A percentile compares a stretch with the other conserved stretches of the same genome.
phyloP scores from a whole-genome alignment of 2,113 vertebrate species.

The Grallaria varia region DNA sequence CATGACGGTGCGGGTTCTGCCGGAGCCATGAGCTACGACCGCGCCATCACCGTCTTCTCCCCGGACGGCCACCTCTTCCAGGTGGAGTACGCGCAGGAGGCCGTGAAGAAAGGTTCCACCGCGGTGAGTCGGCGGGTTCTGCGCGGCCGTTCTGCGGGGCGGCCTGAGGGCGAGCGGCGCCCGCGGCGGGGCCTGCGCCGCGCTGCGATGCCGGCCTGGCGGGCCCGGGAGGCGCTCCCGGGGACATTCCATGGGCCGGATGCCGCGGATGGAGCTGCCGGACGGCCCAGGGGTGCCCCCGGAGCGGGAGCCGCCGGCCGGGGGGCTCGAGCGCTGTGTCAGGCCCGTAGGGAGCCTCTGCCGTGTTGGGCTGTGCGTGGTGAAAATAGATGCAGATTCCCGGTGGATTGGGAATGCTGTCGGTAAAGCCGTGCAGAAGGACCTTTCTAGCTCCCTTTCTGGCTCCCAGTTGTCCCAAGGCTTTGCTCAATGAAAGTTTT shows the following conservation, averaged over 20 bases:
- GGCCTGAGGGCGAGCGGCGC: not conserved
- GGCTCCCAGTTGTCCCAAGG: not conserved
- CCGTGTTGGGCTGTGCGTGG: accelerated
- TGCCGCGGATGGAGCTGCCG: accelerated
- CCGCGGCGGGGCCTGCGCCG: not conserved
- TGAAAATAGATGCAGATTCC: accelerated
- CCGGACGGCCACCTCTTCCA: constrained; percentile 88
- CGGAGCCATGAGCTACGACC: constrained; percentile 83
- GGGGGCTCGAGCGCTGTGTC: not conserved
- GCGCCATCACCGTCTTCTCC: constrained; percentile 87
- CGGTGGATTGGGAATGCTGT: accelerated
- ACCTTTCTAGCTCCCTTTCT: too few relatives aligned
- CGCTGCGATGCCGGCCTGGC: not conserved
- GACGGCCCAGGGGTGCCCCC: accelerated
- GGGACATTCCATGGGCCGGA: accelerated
- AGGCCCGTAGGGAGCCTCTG: not conserved
- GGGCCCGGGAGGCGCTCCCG: not conserved
- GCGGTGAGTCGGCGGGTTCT: constrained; percentile 71
- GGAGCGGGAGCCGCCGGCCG: too few relatives aligned
- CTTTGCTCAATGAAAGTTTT: not conserved
- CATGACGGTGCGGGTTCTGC: not conserved
- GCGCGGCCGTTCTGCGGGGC: too few relatives aligned
- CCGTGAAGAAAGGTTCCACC: constrained; percentile 86
- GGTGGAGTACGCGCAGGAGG: constrained; percentile 88
- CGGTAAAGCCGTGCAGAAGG: accelerated